Base-by-base conservation (phyloP, 2,888 invertebrate species). In the Pemphredon lugubris region DNA sequence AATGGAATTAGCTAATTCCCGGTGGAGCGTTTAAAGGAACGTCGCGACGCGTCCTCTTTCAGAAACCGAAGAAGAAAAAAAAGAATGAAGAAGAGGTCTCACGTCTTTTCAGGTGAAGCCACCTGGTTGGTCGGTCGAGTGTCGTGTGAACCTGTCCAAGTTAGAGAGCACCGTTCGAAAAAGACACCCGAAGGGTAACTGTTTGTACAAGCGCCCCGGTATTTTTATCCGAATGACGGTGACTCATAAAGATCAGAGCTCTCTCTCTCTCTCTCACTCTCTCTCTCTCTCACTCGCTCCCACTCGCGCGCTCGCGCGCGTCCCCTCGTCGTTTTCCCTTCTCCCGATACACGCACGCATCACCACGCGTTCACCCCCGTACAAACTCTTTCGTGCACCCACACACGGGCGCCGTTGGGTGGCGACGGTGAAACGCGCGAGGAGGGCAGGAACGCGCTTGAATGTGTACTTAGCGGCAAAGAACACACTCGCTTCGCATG, bases 391-490 rank as follows among this genome's bases (percentile, higher is more conserved):
- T 53, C 51, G 34, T 9, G 32, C 34, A 50, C 50, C 58, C 42
- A 69, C 55, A 51, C 45, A 2, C n/a, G 4, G 18, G 39, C 63
- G 37, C 26, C 42, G 48, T 3, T 1, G 39, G 21, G 34, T 9
- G 7, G 26, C 14, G 21, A 44, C 37, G 58, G 37, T 6, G 55
- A 57, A 23, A 40, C 55, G 37, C 53, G 40, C 48, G 66, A 55
- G 60, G 64, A 58, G 63, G 61, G 44, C 57, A 45, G 61, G 61
- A 77, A 72, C 75, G 63, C 59, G 77, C 83, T 83, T 79, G 79
- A 83, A 82, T 86, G 84, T 86, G 85, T 87, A 85, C 82, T 87
- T 84, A 86, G 84, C 84, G 83, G 84, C 80, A 65, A 77, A 81
- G 83, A 83, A 83, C 81, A 83, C 77, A 83, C 79, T 77, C 75